These are phyloP conservation scores for Eretmocerus hayati DNA, from an alignment of 2,888 invertebrate species.

Conservation along the genomic window DNA sequence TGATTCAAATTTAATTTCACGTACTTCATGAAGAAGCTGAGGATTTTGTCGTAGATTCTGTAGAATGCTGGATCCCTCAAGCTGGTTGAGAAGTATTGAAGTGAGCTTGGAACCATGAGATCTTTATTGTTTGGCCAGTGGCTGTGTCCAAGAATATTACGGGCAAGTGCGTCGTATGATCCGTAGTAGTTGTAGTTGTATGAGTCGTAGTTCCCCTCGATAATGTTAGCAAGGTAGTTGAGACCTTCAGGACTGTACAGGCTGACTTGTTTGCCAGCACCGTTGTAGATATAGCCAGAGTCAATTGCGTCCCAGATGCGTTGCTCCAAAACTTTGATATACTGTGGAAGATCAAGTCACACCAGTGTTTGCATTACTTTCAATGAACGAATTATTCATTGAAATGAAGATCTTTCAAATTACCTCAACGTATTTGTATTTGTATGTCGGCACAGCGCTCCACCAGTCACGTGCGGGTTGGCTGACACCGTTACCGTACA, in stretches of 20 bases:
- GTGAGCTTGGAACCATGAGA: conserved; percentile 53
- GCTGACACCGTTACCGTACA: conserved; percentile 56
- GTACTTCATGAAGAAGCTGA: conserved; percentile 48
- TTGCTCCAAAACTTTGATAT: conserved; percentile 32
- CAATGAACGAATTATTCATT: too few species aligned
- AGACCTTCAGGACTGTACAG: conserved; percentile 49
- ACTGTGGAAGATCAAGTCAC: conserved; percentile 28
- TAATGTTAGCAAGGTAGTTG: conserved; percentile 52
- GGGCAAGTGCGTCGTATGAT: conserved; percentile 53
- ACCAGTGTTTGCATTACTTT: too few species aligned
- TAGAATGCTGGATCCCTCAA: conserved; percentile 67
- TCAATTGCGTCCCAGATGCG: conserved; percentile 39
- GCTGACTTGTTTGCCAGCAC: conserved; percentile 33
- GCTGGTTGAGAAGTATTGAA: conserved; percentile 61
- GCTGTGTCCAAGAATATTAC: conserved; percentile 47
- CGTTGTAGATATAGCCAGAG: conserved; percentile 34
- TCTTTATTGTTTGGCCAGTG: conserved; percentile 43
- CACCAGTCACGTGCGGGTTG: conserved; percentile 54
- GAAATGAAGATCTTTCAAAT: too few species aligned
- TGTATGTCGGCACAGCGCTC: conserved; percentile 39
- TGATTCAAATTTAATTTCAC: background rate
- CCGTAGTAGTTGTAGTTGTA: conserved; percentile 51
- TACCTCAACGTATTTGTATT: conserved; percentile 36
- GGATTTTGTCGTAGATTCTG: conserved; percentile 58
- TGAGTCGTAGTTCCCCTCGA: conserved; percentile 50